These are phyloP conservation scores for Phenganax subtilis DNA, from an alignment of 92 coral and sea anemone species.

Conservation along the genomic window DNA sequence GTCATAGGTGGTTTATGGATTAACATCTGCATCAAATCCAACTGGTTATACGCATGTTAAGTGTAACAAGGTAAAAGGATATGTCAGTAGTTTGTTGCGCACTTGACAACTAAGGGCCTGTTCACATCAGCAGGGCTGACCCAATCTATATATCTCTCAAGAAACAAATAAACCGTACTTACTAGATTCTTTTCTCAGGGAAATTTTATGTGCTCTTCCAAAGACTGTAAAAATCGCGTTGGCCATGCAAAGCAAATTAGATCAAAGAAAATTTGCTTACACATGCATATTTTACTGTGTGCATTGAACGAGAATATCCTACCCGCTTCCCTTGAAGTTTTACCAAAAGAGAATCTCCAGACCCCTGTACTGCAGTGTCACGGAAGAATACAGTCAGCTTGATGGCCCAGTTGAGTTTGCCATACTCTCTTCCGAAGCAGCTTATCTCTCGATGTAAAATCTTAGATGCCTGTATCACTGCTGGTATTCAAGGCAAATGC, in stretches of 20 bases:
- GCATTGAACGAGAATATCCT: not conserved
- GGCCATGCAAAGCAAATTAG: conserved; percentile 6
- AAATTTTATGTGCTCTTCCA: conserved; percentile 4
- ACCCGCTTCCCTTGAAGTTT: not conserved
- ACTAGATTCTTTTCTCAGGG: not conserved
- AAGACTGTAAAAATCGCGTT: conserved; percentile 11
- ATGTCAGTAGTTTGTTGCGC: not conserved
- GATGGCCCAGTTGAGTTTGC: not conserved
- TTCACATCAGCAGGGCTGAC: not conserved
- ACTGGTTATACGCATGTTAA: conserved; percentile 31
- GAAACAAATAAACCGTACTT: not conserved
- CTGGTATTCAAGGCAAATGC: not conserved
- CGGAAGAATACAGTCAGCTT: conserved; percentile 8
- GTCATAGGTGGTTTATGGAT: conserved; percentile 35
- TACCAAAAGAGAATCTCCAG: not conserved
- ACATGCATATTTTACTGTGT: conserved; percentile 11
- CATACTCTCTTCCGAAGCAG: conserved; percentile 10
- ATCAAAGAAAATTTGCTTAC: conserved; percentile 1
- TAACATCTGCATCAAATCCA: conserved; percentile 20
- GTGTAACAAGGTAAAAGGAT: conserved; percentile 29
- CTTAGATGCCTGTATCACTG: conserved; percentile 12
- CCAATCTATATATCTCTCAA: not conserved
- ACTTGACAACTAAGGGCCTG: not conserved
- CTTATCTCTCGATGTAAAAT: not conserved
- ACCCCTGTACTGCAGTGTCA: not conserved